Base-by-base conservation (phyloP, 2,113 vertebrate species). In the Neodon shergylaensis region DNA sequence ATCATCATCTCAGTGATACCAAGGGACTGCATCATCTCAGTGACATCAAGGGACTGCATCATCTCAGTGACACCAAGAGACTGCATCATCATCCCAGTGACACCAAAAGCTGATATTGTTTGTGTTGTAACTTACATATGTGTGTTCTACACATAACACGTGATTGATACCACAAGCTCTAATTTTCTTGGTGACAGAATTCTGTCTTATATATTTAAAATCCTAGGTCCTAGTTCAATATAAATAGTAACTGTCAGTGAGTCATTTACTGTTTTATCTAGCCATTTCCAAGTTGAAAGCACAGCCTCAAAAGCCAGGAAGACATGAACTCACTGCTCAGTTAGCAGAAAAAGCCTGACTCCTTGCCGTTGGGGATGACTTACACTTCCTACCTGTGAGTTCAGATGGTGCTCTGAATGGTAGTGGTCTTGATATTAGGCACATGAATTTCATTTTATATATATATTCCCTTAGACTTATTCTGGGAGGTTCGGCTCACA, bases 201-300 rank as follows among this genome's bases (percentile, higher is more conserved):
- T 82, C 4, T 22, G 79, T 66, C 44, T 81, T 86, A 70, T 79
- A 70, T 42, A 39, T 81, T 77, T 14, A 84, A 95, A 93, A 36
- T 36, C 2, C 1, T 31, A 66, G 7, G 44, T 91, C 39, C 84
- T 91, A 90, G 22, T 33, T 84, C 42, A 49, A 16, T 42, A 33
- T 54, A 92, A 96, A 83, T 84, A 92, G 42, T 54, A 96, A 54
- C 1, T 22, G 3, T 68, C 78, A 63, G n/a, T 58, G 47, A 92
- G 58, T 95, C 54, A 92, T 0, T 94, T n/a, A 42, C n/a, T 33
- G 49, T 88, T 92, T 42, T 92, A 49, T 88, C 33, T 4, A 91
- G 70, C 47, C 19, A 91, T 73, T 94, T 97, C 24, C 44, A 92
- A 81, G 95, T 54, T 63, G 78, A 95, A 91, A 76, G 39, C 88